Evolutionary conservation across 2,113 vertebrate species (phyloP).

Genomic region (Apistogramma diplotaenia): DNA sequence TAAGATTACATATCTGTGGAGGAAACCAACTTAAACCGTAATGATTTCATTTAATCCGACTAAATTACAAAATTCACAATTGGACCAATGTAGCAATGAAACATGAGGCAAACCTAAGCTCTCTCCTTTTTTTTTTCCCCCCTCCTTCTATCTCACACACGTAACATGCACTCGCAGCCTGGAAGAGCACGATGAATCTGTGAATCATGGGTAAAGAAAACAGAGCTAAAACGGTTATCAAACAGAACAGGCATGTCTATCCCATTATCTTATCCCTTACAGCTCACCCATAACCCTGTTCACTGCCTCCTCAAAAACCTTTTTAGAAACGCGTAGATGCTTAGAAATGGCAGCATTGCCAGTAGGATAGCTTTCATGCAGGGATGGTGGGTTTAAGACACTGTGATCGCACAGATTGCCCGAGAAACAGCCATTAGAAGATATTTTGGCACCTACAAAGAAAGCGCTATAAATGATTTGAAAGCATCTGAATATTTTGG

Average conservation of each 20-base stretch:
- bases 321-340: conserved; percentile 51
- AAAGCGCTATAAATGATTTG: conserved; percentile 23
- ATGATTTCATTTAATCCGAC: neutral
- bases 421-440: conserved; percentile 31
- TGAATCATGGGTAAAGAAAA: conserved; percentile 38
- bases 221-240: conserved; percentile 46
- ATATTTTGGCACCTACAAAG: conserved; percentile 22
- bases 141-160: neutral
- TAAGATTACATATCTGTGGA: neutral
- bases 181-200: conserved; percentile 10
- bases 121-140: neutral
- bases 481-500: neutral
- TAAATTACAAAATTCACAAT: neutral
- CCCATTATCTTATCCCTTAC: conserved; percentile 54
- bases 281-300: conserved; percentile 55
- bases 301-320: conserved; percentile 55
- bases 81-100: neutral
- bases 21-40: neutral
- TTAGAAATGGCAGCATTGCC: conserved; percentile 34
- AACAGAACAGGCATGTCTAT: conserved; percentile 54
- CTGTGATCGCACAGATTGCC: conserved; percentile 19
- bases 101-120: neutral
- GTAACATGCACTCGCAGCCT: neutral
- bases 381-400: conserved; percentile 43
- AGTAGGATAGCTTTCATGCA: conserved; percentile 22